These are phyloP conservation scores for Scaptomyza caliginosa DNA, from an alignment of 2,888 invertebrate genomes.

Conservation along the genomic window DNA sequence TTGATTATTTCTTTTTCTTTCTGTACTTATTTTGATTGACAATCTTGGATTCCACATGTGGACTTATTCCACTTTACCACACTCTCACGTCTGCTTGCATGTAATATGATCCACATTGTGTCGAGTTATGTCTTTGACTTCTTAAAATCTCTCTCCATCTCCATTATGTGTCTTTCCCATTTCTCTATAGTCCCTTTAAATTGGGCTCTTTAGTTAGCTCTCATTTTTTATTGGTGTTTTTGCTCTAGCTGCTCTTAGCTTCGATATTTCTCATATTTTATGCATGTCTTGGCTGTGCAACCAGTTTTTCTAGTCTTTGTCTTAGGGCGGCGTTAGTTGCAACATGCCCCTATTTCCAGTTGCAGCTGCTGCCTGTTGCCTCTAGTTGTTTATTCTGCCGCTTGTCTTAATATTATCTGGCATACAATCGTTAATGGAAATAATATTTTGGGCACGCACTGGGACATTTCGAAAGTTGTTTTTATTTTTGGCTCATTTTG, in stretches of 20 bases:
- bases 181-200: background rate
- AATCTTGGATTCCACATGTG: slow-evolving; percentile 33
- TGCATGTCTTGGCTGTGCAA: slow-evolving; percentile 44
- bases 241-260: slow-evolving; percentile 19
- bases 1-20: slow-evolving; percentile 9
- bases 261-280: slow-evolving; percentile 19
- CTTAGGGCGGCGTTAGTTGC: slow-evolving; percentile 51
- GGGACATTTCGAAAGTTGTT: slow-evolving; percentile 28
- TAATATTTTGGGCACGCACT: slow-evolving; percentile 32
- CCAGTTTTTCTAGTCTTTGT: slow-evolving; percentile 74
- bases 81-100: background rate
- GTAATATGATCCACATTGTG: slow-evolving; percentile 50
- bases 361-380: slow-evolving; percentile 19
- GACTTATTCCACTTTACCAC: background rate
- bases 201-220: background rate
- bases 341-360: slow-evolving; percentile 57
- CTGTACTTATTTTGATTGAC: slow-evolving; percentile 5
- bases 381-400: slow-evolving; percentile 3
- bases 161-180: background rate
- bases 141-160: background rate
- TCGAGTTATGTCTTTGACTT: slow-evolving; percentile 41
- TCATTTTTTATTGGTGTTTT: slow-evolving; percentile 2
- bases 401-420: slow-evolving; percentile 41
- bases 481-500: slow-evolving; percentile 3
- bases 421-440: slow-evolving; percentile 30